These are phyloP conservation scores for Ridgeia piscesae DNA, from an alignment of 1,140 invertebrate genomes.

Conservation along the genomic window DNA sequence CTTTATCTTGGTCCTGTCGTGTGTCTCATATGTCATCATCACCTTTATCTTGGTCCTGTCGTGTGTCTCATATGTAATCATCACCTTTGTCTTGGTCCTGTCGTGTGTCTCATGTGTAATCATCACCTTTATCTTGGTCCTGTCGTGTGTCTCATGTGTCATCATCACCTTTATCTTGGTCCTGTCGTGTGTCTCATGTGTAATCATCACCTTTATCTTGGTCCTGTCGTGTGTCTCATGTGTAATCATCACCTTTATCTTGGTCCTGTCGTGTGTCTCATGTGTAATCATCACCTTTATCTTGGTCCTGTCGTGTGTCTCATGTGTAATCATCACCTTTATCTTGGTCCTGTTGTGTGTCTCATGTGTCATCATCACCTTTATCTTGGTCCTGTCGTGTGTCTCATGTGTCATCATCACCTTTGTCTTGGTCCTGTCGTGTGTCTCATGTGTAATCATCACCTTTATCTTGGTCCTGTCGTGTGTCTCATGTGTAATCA, in stretches of 20 bases:
- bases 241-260: background rate
- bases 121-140: background rate
- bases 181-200: background rate
- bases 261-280: background rate
- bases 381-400: background rate
- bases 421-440: background rate
- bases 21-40: background rate
- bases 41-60: background rate
- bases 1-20: background rate
- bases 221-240: background rate
- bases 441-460: background rate
- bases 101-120: background rate
- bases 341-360: background rate
- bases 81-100: background rate
- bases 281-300: background rate
- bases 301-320: background rate
- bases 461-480: background rate
- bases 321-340: background rate
- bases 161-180: background rate
- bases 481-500: background rate
- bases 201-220: background rate
- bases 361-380: background rate
- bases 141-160: background rate
- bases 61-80: background rate
- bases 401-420: background rate